phyloP scores from a whole-genome alignment of 1,140 invertebrate genomes.

The Coelopa frigida region DNA sequence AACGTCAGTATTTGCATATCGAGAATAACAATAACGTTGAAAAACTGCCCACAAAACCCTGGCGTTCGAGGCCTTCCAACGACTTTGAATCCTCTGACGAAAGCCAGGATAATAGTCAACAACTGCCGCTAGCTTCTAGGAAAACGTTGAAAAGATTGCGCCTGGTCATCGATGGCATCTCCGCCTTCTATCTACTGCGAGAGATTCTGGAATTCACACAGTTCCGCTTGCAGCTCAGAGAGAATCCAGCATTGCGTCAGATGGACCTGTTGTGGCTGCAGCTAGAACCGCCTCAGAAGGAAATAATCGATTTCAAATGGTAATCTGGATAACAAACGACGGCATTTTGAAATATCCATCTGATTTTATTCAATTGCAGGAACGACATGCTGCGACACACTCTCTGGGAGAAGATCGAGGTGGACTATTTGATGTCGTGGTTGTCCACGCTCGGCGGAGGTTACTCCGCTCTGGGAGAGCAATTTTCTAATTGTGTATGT shows the following conservation, averaged over 20 bases:
- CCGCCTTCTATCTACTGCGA: constrained; percentile 28
- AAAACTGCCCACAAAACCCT: no score
- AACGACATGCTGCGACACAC: constrained; percentile 46
- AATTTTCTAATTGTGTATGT: constrained; percentile 67
- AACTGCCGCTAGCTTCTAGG: background rate
- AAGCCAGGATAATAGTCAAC: background rate
- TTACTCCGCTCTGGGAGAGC: constrained; percentile 86
- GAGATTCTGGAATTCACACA: constrained; percentile 17
- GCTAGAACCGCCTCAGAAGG: constrained; percentile 49
- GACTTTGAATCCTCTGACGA: background rate
- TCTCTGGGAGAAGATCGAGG: constrained; percentile 59
- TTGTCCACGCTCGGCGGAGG: constrained; percentile 92
- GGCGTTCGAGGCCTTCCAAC: background rate
- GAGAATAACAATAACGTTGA: no score
- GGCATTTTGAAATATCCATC: background rate
- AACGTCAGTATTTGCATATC: no score
- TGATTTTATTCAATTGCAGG: constrained; percentile 21
- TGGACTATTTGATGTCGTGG: constrained; percentile 86
- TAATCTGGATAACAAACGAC: constrained; percentile 24
- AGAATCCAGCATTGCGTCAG: constrained; percentile 11
- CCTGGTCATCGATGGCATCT: constrained; percentile 26
- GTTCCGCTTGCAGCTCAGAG: constrained; percentile 14
- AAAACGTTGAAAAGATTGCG: constrained; percentile 10
- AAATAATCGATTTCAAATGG: constrained; percentile 63
- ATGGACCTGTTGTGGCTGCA: constrained; percentile 29